phyloP scores from a whole-genome alignment of 2,888 invertebrate genomes.

The Slavum lentiscoides region DNA sequence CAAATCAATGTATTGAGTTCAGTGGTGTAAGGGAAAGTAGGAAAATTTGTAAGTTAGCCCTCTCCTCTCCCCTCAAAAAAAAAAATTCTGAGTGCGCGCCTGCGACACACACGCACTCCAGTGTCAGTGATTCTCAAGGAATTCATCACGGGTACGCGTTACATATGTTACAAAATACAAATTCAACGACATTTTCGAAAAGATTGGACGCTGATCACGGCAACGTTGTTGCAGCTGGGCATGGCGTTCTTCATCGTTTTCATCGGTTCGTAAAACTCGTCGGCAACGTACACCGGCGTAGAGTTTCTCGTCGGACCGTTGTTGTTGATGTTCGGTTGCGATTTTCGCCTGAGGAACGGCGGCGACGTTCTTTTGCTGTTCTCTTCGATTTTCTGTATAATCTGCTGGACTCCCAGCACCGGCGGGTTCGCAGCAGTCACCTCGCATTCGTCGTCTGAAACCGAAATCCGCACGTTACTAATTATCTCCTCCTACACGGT shows the following conservation, averaged over 20 bases:
- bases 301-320: conserved; percentile 36
- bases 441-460: conserved; percentile 26
- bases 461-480: background rate
- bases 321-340: conserved; percentile 11
- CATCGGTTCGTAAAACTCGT: conserved; percentile 37
- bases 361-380: conserved; percentile 54
- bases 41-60: too few relatives aligned
- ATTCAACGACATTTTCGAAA: conserved; percentile 37
- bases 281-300: conserved; percentile 14
- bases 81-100: too few relatives aligned
- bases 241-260: conserved; percentile 6
- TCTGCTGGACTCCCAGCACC: conserved; percentile 55
- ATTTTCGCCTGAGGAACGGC: conserved; percentile 20
- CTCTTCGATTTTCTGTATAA: conserved; percentile 56
- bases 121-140: too few relatives aligned
- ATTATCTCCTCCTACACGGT: too few relatives aligned
- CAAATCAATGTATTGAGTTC: too few relatives aligned
- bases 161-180: too few relatives aligned
- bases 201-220: conserved; percentile 10
- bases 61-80: too few relatives aligned
- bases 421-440: background rate
- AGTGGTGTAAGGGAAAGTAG: too few relatives aligned
- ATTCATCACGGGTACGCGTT: too few relatives aligned
- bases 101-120: too few relatives aligned
- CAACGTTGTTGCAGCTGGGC: background rate